These are phyloP conservation scores for Forbesichthys papilliferus DNA, from an alignment of 2,113 vertebrate species.

Conservation along the genomic window DNA sequence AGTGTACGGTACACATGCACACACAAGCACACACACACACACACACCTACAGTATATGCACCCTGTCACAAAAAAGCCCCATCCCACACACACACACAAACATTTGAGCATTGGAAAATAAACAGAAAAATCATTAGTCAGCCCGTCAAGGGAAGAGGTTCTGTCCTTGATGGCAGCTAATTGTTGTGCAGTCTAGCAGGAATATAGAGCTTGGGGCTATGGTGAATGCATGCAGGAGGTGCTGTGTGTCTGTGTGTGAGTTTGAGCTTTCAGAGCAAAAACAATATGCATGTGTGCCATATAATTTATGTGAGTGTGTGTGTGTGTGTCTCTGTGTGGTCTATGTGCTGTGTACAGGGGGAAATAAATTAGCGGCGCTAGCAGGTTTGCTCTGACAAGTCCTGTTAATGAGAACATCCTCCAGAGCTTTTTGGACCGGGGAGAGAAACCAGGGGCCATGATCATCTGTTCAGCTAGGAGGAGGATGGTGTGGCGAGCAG, in stretches of 20 bases:
- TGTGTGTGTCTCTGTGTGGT: slow-evolving; percentile 2
- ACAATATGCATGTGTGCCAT: slow-evolving; percentile 13
- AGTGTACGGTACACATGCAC: slow-evolving; percentile 38
- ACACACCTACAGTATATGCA: slow-evolving; percentile 3
- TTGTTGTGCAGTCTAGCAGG: slow-evolving; percentile 51
- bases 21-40: slow-evolving; percentile 38
- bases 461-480: slow-evolving; percentile 79
- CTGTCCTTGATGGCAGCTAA: slow-evolving; percentile 46
- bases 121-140: slow-evolving; percentile 32
- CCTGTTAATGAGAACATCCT: slow-evolving; percentile 86
- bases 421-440: slow-evolving; percentile 58
- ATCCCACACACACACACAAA: slow-evolving; percentile 8
- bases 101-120: slow-evolving; percentile 20
- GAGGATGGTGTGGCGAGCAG: slow-evolving; percentile 32
- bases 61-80: slow-evolving; percentile 7
- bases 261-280: background rate
- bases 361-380: slow-evolving; percentile 79
- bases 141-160: slow-evolving; percentile 10
- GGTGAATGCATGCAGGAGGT: slow-evolving; percentile 18
- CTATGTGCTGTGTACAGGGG: slow-evolving; percentile 51
- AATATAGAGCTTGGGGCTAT: slow-evolving; percentile 38
- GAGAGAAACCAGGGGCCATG: slow-evolving; percentile 74
- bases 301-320: slow-evolving; percentile 25
- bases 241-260: slow-evolving; percentile 19
- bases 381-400: slow-evolving; percentile 85